Evolutionary conservation across 2,888 invertebrate genomes (phyloP), one percentile per base, ranked within the genome.

Genomic region (Drosophila seclusa): DNA sequence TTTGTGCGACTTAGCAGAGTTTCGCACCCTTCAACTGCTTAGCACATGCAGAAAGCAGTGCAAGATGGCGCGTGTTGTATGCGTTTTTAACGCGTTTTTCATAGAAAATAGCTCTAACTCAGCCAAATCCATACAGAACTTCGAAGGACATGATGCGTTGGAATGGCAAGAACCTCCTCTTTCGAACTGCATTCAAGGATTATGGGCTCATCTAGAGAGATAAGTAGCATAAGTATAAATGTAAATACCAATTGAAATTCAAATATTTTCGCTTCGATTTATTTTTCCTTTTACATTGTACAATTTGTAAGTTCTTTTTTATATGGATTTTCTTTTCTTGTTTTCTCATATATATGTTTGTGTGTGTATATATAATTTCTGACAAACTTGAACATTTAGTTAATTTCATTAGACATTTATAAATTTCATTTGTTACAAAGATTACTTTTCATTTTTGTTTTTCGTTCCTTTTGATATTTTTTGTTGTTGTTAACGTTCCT

Each of bases 331-430:
- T 49, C 48, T 48, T 66, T 76, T 75, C 52, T 53, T 64, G 49
- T 63, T 57, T 60, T 40, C 18, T 67, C 73, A 63, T 61, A 62
- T 84, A 62, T 78, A 61, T 68, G 52, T 68, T 59, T 60, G 61
- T 78, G 73, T 76, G 75, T 80, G 77, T 76, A 87, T 90, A 80
- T 90, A 80, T 90, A 90, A 76, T 79, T 83, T 91, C 80, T 91
- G 91, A 91, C 90, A 90, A 89, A 90, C 90, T 89, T 90, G 75
- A 88, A 88, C 90, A 90, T 87, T 81, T 67, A 82, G 82, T 78
- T 82, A 72, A 71, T 82, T 80, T 62, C 62, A 73, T 76, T 89
- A 81, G 76, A 90, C 79, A 82, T 80, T 78, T 76, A 81, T 88
- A 77, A 76, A 80, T 86, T 79, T 74, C 80, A 77, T 82, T 85